Percentiles rank a stretch among this genome's conserved stretches.
phyloP scores from a whole-genome alignment of 2,797 vertebrate species.

The Gymnodraco acuticeps region DNA sequence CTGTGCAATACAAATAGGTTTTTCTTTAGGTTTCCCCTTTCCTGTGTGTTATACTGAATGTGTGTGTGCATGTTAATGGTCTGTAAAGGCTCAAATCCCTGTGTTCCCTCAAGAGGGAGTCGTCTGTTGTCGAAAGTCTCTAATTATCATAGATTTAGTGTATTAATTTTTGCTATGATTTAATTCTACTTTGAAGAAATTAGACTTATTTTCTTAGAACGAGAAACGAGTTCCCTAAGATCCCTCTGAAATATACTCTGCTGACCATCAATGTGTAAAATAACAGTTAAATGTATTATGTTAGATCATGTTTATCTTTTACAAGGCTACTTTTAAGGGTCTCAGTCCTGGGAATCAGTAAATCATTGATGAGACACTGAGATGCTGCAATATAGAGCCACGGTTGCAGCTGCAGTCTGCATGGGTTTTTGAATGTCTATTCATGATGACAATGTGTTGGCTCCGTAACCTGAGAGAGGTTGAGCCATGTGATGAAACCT shows the following conservation, averaged over 20 bases:
- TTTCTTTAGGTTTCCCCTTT: too few species aligned
- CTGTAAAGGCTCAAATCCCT: too few species aligned
- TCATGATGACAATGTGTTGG: slow-evolving; percentile 17
- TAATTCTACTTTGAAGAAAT: background rate
- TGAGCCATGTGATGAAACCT: slow-evolving; percentile 48
- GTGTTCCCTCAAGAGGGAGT: background rate
- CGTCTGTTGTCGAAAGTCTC: background rate
- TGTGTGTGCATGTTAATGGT: too few species aligned
- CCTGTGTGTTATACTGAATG: too few species aligned
- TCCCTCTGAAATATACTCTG: background rate
- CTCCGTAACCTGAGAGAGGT: background rate
- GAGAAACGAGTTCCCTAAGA: background rate
- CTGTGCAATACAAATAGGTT: too few species aligned
- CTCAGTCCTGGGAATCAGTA: background rate
- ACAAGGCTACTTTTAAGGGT: background rate
- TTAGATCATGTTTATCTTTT: background rate
- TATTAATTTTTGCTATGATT: background rate
- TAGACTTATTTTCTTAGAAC: background rate
- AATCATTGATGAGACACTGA: background rate
- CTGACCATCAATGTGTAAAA: background rate
- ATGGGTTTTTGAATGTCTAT: background rate
- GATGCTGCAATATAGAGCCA: background rate
- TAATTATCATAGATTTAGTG: background rate
- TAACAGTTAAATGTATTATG: background rate
- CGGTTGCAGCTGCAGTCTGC: background rate